Conservation (phyloP, 2,113 vertebrate species). For the Psammodynastes pulverulentus region DNA sequence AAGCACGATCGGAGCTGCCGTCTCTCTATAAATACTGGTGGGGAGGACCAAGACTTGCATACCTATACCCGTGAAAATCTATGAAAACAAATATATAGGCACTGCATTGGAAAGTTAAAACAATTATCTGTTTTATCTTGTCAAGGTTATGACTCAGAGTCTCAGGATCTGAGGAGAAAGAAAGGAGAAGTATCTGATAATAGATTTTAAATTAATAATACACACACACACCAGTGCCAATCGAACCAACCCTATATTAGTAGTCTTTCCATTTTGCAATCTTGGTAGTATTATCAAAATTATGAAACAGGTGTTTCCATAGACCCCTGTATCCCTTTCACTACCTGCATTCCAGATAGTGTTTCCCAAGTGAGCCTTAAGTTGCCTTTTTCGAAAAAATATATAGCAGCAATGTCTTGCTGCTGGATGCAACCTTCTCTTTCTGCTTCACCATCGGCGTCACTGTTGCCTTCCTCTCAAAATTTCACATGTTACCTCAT, state of each 20-base stretch:
- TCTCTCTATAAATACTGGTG: too few relatives aligned
- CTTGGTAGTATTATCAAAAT: background rate
- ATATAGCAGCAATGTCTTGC: background rate
- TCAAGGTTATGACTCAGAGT: too few relatives aligned
- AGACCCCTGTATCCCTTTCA: background rate
- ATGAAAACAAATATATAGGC: too few relatives aligned
- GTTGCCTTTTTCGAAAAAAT: background rate
- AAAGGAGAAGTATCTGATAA: too few relatives aligned
- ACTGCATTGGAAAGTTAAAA: too few relatives aligned
- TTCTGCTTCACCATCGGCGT: background rate
- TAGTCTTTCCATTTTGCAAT: background rate
- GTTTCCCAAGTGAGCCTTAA: background rate
- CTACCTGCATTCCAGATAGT: background rate
- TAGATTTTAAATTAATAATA: too few relatives aligned
- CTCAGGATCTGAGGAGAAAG: too few relatives aligned
- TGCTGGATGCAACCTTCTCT: background rate
- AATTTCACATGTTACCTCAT: background rate
- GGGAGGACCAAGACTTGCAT: too few relatives aligned
- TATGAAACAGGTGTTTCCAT: background rate
- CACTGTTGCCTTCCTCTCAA: background rate
- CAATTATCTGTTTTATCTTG: too few relatives aligned
- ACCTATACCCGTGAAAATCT: too few relatives aligned
- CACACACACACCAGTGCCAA: background rate
- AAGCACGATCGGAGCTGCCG: too few relatives aligned
- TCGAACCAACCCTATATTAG: background rate